phyloP scores from a whole-genome alignment of 2,113 vertebrate genomes.

The Athene noctua region DNA sequence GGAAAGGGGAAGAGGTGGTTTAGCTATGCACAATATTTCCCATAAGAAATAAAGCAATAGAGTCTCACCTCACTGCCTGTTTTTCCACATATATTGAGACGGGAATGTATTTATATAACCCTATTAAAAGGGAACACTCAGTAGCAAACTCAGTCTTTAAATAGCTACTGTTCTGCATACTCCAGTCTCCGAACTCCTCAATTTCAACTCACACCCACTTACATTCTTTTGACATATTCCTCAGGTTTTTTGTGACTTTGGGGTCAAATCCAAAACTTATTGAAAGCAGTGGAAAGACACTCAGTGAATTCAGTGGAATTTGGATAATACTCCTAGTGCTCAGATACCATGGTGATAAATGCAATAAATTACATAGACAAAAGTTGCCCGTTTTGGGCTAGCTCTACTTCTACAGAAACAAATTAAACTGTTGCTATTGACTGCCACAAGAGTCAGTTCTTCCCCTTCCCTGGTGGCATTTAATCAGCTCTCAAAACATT shows the following conservation, averaged over 20 bases:
- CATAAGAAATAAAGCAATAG: slow-evolving; percentile 63
- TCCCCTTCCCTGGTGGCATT: neutral
- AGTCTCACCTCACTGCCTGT: slow-evolving; percentile 71
- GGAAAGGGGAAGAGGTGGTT: slow-evolving; percentile 50
- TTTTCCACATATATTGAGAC: slow-evolving; percentile 66
- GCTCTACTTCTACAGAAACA: neutral
- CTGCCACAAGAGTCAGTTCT: neutral
- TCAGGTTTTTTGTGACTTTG: slow-evolving; percentile 47
- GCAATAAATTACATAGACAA: slow-evolving; percentile 45
- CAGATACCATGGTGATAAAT: slow-evolving; percentile 48
- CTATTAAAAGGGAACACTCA: slow-evolving; percentile 59
- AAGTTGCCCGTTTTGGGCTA: neutral
- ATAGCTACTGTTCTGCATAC: slow-evolving; percentile 68
- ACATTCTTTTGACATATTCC: slow-evolving; percentile 65
- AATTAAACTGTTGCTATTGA: slow-evolving; percentile 11
- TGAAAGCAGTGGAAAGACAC: slow-evolving; percentile 60
- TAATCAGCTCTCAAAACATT: neutral
- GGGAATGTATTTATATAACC: slow-evolving; percentile 71
- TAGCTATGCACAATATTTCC: slow-evolving; percentile 64
- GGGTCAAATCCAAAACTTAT: slow-evolving; percentile 40
- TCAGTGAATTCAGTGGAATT: slow-evolving; percentile 51
- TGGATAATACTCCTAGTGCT: slow-evolving; percentile 18
- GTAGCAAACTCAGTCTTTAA: slow-evolving; percentile 57
- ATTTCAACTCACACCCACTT: slow-evolving; percentile 71
- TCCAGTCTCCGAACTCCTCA: slow-evolving; percentile 48